These are phyloP conservation scores for Melanitta fusca DNA, from an alignment of 2,797 vertebrate genomes.

Conservation along the genomic window DNA sequence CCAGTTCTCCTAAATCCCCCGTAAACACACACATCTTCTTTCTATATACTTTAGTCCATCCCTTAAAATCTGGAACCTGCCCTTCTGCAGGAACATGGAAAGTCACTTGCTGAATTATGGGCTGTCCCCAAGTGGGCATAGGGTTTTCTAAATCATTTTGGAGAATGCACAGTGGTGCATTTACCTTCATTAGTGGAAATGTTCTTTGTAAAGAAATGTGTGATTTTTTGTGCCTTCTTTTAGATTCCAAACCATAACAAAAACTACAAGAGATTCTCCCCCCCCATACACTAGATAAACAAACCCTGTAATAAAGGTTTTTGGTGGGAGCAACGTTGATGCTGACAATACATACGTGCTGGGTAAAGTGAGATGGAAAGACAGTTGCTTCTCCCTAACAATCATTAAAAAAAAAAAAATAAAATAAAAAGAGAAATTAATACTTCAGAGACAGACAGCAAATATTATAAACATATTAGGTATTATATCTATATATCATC, in stretches of 20 bases:
- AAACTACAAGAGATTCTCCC: background rate
- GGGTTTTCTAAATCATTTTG: background rate
- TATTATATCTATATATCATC: background rate
- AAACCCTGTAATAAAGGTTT: background rate
- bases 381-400: background rate
- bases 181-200: background rate
- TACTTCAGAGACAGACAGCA: background rate
- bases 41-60: background rate
- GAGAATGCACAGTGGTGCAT: background rate
- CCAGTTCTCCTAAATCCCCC: background rate
- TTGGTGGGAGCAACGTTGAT: background rate
- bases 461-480: background rate
- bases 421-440: background rate
- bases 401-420: background rate
- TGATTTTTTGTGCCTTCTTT: background rate
- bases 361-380: background rate
- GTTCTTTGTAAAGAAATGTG: background rate
- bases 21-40: background rate
- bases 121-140: background rate
- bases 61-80: background rate
- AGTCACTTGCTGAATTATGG: background rate
- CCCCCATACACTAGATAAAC: background rate
- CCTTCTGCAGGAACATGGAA: background rate
- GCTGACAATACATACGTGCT: background rate
- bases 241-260: background rate